phyloP scores from a whole-genome alignment of 2,888 invertebrate species.

The Aromia moschata region DNA sequence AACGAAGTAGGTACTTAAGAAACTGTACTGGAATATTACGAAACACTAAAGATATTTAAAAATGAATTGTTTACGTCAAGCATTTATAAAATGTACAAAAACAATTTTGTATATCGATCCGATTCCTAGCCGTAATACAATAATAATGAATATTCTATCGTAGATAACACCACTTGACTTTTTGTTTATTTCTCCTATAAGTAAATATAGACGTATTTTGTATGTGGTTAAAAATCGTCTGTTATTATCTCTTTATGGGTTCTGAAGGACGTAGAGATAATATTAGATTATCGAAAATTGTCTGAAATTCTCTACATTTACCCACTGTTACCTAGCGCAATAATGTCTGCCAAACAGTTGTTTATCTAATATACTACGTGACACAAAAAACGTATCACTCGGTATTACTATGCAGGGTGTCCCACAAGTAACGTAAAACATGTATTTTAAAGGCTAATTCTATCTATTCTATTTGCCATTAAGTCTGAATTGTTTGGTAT shows the following conservation, averaged over 20 bases:
- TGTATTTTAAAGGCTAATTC: neutral
- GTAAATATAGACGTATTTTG: constrained; percentile 20
- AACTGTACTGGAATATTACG: neutral
- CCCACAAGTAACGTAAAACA: too few species aligned
- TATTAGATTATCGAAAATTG: constrained; percentile 12
- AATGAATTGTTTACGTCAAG: neutral
- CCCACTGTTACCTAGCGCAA: neutral
- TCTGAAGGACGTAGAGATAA: constrained; percentile 17
- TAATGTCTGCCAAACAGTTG: neutral
- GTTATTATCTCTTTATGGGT: constrained; percentile 16
- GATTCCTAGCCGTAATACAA: constrained; percentile 12
- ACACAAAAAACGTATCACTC: too few species aligned
- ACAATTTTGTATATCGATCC: constrained; percentile 6
- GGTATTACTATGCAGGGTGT: too few species aligned
- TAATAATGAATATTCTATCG: constrained; percentile 22
- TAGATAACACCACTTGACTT: constrained; percentile 23
- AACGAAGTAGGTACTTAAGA: neutral
- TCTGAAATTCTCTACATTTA: neutral
- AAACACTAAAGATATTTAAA: neutral
- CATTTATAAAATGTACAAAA: neutral
- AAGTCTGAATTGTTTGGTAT: too few species aligned
- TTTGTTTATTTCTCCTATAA: constrained; percentile 23
- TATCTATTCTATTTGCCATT: too few species aligned
- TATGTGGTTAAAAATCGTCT: constrained; percentile 14
- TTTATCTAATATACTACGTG: too few species aligned